Conservation (phyloP, 2,888 invertebrate species). For the Drosophila paramelanica region DNA sequence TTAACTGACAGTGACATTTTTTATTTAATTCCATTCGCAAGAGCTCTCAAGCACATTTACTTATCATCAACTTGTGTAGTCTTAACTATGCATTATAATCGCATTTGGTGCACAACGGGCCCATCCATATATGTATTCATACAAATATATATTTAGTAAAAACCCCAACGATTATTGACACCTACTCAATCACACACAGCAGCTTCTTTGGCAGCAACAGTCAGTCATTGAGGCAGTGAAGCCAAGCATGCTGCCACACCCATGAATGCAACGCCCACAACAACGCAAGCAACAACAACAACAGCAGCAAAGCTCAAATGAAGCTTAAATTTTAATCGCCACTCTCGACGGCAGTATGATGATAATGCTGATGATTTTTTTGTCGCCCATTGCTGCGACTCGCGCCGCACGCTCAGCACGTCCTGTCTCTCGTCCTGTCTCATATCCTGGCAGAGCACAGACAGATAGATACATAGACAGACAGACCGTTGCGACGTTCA, state of each 20-base stretch:
- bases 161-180: constrained; percentile 58
- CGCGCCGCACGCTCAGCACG: constrained; percentile 4
- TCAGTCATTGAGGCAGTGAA: constrained; percentile 25
- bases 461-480: constrained; percentile 16
- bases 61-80: constrained; percentile 4
- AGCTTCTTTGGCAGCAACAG: constrained; percentile 15
- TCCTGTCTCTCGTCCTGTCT: constrained; percentile 26
- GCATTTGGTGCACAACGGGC: constrained; percentile 7
- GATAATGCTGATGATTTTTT: constrained; percentile 78
- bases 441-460: constrained; percentile 40
- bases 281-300: constrained; percentile 11
- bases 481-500: constrained; percentile 72
- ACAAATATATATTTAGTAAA: constrained; percentile 2
- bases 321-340: constrained; percentile 79
- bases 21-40: not conserved
- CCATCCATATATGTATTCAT: not conserved
- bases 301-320: constrained; percentile 55
- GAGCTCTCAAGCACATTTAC: constrained; percentile 9
- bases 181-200: constrained; percentile 68
- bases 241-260: constrained; percentile 47
- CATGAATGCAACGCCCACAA: constrained; percentile 30
- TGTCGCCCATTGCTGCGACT: constrained; percentile 45
- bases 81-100: constrained; percentile 17
- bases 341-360: constrained; percentile 66
- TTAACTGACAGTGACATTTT: constrained; percentile 2